Base-by-base conservation (phyloP, 2,888 invertebrate species). In the Lasius platythorax region DNA sequence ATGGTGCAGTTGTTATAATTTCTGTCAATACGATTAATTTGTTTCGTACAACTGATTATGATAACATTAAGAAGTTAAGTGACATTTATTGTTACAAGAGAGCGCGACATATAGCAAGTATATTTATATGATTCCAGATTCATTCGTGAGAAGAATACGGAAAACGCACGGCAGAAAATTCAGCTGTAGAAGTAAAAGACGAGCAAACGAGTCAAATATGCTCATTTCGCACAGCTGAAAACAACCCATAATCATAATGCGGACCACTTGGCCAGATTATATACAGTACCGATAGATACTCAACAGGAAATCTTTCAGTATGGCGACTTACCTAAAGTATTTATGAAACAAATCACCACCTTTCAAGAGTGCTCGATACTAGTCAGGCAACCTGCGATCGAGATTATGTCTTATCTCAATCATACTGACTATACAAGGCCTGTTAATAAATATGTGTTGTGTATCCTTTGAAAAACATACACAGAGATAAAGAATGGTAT, bases 361-460 rank as follows among this genome's bases (percentile, higher is more conserved):
- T 99, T 99, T 93, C 96, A 96, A 33, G 99, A 99, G 95, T 96
- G 97, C 18, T 96, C 97, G 78, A 89, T 99, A 9, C 97, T 99
- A 97, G 96, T 99, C 5, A 96, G 99, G 43, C 96, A 97, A 87
- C 99, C 99, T n/a, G 97, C 98, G 0, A 86, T 99, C 18, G 98
- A 99, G 94, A 93, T 99, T 2, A 97, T 99, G 53, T 96, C 97
- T 83, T 98, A 97, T 92, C 96, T 99, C 72, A 97, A 97, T 92
- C 95, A 96, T 58, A 95, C 97, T 0, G 97, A 99, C 95, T 96
- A 97, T 87, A 95, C 96, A 6, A 97, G 97, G 92, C 98, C 99
- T 3, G 96, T 96, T 0, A 96, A 97, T n/a, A 96, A 97, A 95
- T 98, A 98, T 95, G 96, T 99, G 0, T 92, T 99, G 6, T 99